Conservation (phyloP, 2,888 invertebrate genomes). For the Holacanthella duospinosa region DNA sequence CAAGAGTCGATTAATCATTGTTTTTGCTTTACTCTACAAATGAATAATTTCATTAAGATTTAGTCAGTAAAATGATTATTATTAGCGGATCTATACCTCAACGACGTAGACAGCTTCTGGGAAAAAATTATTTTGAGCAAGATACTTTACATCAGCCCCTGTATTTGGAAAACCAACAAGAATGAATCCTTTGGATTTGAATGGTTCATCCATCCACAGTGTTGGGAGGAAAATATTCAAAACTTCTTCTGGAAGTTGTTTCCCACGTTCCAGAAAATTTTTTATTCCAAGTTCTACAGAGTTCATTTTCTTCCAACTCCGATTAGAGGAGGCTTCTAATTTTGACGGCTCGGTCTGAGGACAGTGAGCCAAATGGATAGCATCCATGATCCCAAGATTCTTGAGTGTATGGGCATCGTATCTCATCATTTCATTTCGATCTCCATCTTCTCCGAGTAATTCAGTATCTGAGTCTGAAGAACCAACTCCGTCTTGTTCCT, state of each 20-base stretch:
- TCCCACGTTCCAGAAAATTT: slow-evolving; percentile 48
- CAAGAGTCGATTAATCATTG: slow-evolving; percentile 20
- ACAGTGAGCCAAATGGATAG: slow-evolving; percentile 10
- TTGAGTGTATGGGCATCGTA: slow-evolving; percentile 5
- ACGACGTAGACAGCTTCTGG: slow-evolving; percentile 44
- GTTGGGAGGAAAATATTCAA: slow-evolving; percentile 45
- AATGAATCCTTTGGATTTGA: slow-evolving; percentile 47
- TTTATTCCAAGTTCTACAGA: slow-evolving; percentile 38
- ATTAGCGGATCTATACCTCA: slow-evolving; percentile 9
- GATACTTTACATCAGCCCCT: slow-evolving; percentile 48
- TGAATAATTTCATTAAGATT: slow-evolving; percentile 8
- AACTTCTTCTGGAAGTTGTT: slow-evolving; percentile 44
- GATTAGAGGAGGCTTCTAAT: neutral
- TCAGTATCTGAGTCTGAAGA: neutral
- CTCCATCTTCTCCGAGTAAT: neutral
- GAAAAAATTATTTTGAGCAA: slow-evolving; percentile 46
- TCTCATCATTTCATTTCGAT: neutral
- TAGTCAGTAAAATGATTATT: neutral
- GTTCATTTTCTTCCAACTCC: slow-evolving; percentile 12
- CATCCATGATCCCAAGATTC: slow-evolving; percentile 16
- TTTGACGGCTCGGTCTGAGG: neutral
- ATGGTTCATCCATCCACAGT: slow-evolving; percentile 50
- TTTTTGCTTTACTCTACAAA: slow-evolving; percentile 15
- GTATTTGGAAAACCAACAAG: slow-evolving; percentile 54
- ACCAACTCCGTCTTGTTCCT: slow-evolving; percentile 1